Percentiles rank a stretch among this genome's conserved stretches.
These are phyloP conservation scores for Minunthozetes semirufus DNA, from an alignment of 2,888 invertebrate species.

Conservation along the genomic window DNA sequence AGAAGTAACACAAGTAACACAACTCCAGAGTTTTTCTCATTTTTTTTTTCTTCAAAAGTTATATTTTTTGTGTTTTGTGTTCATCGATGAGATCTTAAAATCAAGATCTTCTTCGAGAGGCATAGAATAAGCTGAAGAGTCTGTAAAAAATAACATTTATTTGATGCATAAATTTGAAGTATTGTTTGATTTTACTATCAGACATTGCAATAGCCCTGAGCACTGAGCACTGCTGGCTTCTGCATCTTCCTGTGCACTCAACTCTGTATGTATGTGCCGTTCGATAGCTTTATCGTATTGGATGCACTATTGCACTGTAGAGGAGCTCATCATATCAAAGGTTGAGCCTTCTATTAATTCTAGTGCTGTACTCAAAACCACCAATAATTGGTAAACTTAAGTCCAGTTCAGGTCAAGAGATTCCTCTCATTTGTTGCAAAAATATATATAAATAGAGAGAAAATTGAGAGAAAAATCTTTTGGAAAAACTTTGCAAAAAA, in stretches of 20 bases:
- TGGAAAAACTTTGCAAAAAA: not conserved
- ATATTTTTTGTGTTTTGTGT: too few species aligned
- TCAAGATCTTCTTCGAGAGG: not conserved
- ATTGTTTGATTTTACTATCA: not conserved
- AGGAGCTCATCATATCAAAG: not conserved
- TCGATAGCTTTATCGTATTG: not conserved
- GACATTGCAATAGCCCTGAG: not conserved
- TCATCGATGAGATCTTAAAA: not conserved
- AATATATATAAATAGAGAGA: not conserved
- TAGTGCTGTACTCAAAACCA: not conserved
- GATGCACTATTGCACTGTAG: not conserved
- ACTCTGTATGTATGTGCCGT: not conserved
- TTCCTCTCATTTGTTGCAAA: not conserved
- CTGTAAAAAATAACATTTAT: not conserved
- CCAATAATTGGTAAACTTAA: not conserved
- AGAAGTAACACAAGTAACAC: too few species aligned
- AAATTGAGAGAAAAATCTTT: not conserved
- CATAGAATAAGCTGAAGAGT: not conserved
- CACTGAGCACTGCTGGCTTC: not conserved
- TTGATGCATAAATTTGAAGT: not conserved
- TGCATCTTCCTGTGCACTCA: not conserved
- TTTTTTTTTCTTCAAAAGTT: too few species aligned
- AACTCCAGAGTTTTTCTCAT: too few species aligned
- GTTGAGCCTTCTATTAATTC: not conserved
- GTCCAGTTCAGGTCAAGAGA: not conserved